Percentiles rank a stretch among this genome's conserved stretches.
Conservation (phyloP, 2,797 vertebrate genomes). For the Lacerta bilineata region DNA sequence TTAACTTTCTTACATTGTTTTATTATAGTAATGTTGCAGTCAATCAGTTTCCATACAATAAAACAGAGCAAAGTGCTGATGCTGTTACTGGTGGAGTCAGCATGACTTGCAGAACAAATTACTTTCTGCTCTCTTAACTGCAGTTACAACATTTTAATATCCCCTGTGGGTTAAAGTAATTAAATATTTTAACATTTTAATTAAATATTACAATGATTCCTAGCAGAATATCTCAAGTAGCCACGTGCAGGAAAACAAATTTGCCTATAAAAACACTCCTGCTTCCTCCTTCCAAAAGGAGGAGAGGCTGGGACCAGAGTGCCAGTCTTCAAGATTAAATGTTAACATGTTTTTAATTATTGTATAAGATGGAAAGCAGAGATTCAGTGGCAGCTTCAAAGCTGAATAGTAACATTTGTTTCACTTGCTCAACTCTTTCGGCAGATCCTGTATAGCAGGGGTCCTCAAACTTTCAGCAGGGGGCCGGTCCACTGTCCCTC, state of each 20-base stretch:
- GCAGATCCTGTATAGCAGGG: not conserved
- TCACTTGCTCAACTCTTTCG: not conserved
- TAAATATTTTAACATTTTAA: slow-evolving; percentile 83
- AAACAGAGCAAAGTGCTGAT: slow-evolving; percentile 70
- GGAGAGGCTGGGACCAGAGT: slow-evolving; percentile 58
- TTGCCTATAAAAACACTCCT: slow-evolving; percentile 57
- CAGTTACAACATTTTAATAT: slow-evolving; percentile 70
- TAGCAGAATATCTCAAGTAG: slow-evolving; percentile 65
- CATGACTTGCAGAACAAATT: slow-evolving; percentile 75
- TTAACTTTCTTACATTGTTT: slow-evolving; percentile 64
- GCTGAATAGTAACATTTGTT: slow-evolving; percentile 8
- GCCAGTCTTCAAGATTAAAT: slow-evolving; percentile 60
- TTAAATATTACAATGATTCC: slow-evolving; percentile 79
- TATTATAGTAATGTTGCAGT: slow-evolving; percentile 62
- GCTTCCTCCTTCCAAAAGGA: slow-evolving; percentile 61
- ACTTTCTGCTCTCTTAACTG: slow-evolving; percentile 73
- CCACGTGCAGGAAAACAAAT: slow-evolving; percentile 56
- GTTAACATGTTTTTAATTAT: slow-evolving; percentile 35
- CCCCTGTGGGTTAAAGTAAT: slow-evolving; percentile 77
- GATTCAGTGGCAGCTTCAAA: not conserved
- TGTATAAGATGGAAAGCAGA: not conserved
- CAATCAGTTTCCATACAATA: slow-evolving; percentile 76
- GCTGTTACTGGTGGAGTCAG: slow-evolving; percentile 68
- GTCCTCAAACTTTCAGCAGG: no score
- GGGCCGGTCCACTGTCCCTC: no score